These are phyloP conservation scores for Podilymbus podiceps DNA, from an alignment of 2,113 vertebrate genomes.

Conservation along the genomic window DNA sequence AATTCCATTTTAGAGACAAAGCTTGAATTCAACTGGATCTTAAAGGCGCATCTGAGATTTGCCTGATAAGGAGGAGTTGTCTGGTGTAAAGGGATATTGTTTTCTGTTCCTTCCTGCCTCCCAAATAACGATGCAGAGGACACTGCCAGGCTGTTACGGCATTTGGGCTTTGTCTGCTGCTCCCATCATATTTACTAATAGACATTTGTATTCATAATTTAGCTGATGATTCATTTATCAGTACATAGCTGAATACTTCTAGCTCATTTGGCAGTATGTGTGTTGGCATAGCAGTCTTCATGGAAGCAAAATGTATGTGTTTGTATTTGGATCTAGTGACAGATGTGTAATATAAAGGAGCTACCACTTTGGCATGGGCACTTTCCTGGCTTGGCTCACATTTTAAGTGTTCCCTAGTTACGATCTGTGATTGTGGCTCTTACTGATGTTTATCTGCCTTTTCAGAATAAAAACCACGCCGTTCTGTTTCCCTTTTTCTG, in stretches of 20 bases:
- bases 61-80: background rate
- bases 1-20: background rate
- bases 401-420: background rate
- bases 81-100: background rate
- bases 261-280: background rate
- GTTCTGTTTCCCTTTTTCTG: background rate
- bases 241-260: background rate
- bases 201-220: conserved; percentile 10
- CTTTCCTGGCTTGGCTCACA: background rate
- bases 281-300: background rate
- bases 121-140: background rate
- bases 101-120: background rate
- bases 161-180: background rate
- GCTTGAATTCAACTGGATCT: background rate
- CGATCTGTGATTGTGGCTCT: background rate
- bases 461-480: background rate
- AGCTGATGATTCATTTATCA: conserved; percentile 4
- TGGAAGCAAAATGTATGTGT: background rate
- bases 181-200: background rate
- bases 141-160: background rate
- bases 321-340: background rate
- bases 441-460: background rate
- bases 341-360: background rate
- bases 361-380: background rate
- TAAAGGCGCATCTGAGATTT: background rate